Conservation (phyloP, 2,113 vertebrate genomes). For the Entelurus aequoreus region DNA sequence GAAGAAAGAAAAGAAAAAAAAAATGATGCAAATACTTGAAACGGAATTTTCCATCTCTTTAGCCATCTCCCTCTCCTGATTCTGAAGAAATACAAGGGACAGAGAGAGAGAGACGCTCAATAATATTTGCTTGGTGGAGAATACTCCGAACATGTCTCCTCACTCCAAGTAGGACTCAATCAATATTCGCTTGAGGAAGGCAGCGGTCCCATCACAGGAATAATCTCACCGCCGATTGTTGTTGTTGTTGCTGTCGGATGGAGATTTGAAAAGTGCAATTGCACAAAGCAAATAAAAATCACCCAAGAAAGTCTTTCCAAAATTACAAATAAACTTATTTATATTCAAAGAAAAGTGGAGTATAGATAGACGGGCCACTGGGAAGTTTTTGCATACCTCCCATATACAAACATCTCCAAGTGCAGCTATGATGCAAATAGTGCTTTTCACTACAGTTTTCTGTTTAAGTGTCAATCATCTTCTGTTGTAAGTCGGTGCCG, state of each 20-base stretch:
- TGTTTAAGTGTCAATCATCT: too few relatives aligned
- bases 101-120: slow-evolving; percentile 3
- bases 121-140: slow-evolving; percentile 12
- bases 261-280: background rate
- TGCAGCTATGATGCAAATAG: too few relatives aligned
- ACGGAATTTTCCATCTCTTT: slow-evolving; percentile 22
- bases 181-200: slow-evolving; percentile 17
- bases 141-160: slow-evolving; percentile 8
- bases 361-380: background rate
- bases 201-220: slow-evolving; percentile 28
- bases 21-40: slow-evolving; percentile 47
- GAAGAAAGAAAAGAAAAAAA: slow-evolving; percentile 2
- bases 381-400: background rate
- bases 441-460: too few relatives aligned
- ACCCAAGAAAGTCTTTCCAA: background rate
- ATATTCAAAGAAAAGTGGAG: background rate
- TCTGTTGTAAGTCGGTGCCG: too few relatives aligned
- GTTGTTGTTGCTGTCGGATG: background rate
- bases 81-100: slow-evolving; percentile 1
- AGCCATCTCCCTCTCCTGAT: background rate
- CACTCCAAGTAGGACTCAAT: slow-evolving; percentile 19
- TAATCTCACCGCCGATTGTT: slow-evolving; percentile 3
- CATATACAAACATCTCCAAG: too few relatives aligned
- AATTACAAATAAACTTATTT: background rate
- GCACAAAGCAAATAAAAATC: slow-evolving; percentile 3